These are phyloP conservation scores for Nasonia oneida DNA, from an alignment of 2,888 invertebrate species.

Conservation along the genomic window DNA sequence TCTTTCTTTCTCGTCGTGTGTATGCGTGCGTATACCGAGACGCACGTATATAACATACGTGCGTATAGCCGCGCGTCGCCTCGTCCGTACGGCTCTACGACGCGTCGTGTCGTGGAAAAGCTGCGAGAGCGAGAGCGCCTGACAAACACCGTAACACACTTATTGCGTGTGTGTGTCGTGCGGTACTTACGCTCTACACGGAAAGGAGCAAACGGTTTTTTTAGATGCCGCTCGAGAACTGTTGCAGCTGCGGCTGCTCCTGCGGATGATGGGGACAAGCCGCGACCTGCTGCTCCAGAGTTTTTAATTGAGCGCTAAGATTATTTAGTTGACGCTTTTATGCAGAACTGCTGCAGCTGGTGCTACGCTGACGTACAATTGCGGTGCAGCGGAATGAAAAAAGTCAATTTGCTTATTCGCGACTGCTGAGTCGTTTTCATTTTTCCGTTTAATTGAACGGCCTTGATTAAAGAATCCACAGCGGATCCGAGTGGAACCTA, in stretches of 20 bases:
- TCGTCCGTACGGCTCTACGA: constrained; percentile 21
- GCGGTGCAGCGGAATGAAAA: constrained; percentile 26
- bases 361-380: background rate
- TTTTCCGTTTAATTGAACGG: background rate
- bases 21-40: background rate
- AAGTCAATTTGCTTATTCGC: constrained; percentile 23
- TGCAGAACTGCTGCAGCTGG: background rate
- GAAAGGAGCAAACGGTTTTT: background rate
- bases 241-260: background rate
- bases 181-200: background rate
- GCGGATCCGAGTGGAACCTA: background rate
- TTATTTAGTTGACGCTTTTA: constrained; percentile 49
- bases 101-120: constrained; percentile 21
- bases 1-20: constrained; percentile 1
- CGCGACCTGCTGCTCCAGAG: constrained; percentile 26
- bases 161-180: constrained; percentile 18
- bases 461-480: background rate
- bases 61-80: constrained; percentile 6
- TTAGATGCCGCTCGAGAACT: background rate
- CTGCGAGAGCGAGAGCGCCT: constrained; percentile 22
- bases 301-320: constrained; percentile 48
- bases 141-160: constrained; percentile 55
- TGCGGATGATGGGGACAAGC: background rate
- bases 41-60: constrained; percentile 7
- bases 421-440: background rate